Evolutionary conservation across 2,888 invertebrate species (phyloP), one percentile per base, ranked within the genome.

Genomic region (Ophioninae sp.): DNA sequence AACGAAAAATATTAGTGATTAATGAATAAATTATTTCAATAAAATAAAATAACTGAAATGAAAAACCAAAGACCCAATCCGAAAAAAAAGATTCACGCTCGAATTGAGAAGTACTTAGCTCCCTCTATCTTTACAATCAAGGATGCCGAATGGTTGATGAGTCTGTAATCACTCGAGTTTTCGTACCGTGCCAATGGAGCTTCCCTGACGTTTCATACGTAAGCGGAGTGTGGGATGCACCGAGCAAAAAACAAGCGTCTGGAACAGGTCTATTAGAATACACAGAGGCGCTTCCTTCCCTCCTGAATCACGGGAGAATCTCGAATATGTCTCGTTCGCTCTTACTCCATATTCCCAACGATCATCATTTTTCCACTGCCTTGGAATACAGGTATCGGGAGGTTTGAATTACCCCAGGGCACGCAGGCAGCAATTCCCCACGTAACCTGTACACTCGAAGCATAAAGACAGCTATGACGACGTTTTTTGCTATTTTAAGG

Each of bases 391-490:
- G n/a, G n/a, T 68, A 58, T 79, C 80, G 84, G 86, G 86, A 85
- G 83, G 87, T 87, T 86, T 88, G 90, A 91, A 91, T 90, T 90
- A 90, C 91, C 87, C 85, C 79, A 80, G 85, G 89, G 87, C 91
- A 91, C 91, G 91, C 91, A 91, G 87, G 85, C 74, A 72, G 80
- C 77, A 82, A 78, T 76, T 76, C 68, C 67, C 20, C 68, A 68
- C 30, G 76, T 68, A 44, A 76, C 58, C n/a, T 23, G 59, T 59
- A 22, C 22, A 51, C 23, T 8, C 51, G 56, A 56, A 41, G n/a
- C 17, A 68, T n/a, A n/a, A n/a, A n/a, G n/a, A 39, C 6, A 20
- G 13, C 59, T 41, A 41, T 8, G 5, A 44, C 58, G 39, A 63
- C 44, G 39, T 6, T 44, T 73, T 30, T 13, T 44, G 9, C 9